A percentile compares a stretch with the other conserved stretches of the same genome.
These are phyloP conservation scores for Epizoanthus fatuus DNA, from an alignment of 92 coral and sea anemone genomes.

Conservation along the genomic window DNA sequence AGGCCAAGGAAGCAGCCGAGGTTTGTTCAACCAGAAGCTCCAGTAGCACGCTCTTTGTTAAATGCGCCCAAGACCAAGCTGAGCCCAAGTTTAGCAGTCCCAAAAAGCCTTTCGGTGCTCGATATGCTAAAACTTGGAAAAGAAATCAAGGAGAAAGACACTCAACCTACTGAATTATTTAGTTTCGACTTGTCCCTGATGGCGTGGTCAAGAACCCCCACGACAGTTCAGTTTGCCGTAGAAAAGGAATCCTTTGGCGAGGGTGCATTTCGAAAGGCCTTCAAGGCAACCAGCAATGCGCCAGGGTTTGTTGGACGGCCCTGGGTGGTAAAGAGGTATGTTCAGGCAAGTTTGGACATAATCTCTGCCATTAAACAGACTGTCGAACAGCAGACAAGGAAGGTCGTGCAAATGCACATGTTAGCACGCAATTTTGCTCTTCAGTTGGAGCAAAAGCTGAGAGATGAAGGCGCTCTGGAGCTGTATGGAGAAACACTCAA, in stretches of 20 bases:
- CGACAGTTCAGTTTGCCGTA: constrained; percentile 37
- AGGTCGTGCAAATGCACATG: constrained; percentile 31
- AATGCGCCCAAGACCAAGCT: constrained; percentile 2
- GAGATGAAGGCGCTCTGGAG: background rate
- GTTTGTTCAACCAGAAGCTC: constrained; percentile 20
- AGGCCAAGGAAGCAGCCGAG: constrained; percentile 16
- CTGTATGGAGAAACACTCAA: background rate
- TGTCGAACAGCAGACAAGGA: constrained; percentile 23
- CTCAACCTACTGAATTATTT: constrained; percentile 18
- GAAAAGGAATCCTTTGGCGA: constrained; percentile 39
- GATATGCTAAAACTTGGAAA: constrained; percentile 45
- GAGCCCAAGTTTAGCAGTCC: constrained; percentile 26
- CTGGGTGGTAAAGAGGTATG: constrained; percentile 24
- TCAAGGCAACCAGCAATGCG: constrained; percentile 25
- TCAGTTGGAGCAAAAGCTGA: constrained; percentile 7
- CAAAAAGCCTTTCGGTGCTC: constrained; percentile 41
- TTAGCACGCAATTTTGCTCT: constrained; percentile 10
- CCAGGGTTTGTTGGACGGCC: constrained; percentile 35
- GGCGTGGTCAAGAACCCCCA: constrained; percentile 23
- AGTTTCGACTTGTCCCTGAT: constrained; percentile 12
- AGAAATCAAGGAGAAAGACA: constrained; percentile 20
- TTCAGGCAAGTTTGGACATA: constrained; percentile 13
- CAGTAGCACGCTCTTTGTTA: constrained; percentile 6
- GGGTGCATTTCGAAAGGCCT: constrained; percentile 54
- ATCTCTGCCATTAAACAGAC: constrained; percentile 22